phyloP scores from a whole-genome alignment of 2,113 vertebrate species.

The Rhegmatorhina hoffmannsi region DNA sequence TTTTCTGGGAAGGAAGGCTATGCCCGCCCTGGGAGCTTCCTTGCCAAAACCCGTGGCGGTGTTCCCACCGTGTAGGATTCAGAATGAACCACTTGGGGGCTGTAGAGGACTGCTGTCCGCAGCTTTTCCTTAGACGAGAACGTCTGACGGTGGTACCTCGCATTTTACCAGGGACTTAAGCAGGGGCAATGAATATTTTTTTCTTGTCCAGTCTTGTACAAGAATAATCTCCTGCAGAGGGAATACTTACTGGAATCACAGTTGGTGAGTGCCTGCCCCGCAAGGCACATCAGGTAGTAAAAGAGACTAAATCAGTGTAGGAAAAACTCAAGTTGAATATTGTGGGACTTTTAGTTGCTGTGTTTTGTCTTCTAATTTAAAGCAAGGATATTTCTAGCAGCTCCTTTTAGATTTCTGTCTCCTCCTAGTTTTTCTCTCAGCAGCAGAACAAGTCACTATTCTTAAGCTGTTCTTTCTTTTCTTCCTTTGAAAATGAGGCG shows the following conservation, averaged over 20 bases:
- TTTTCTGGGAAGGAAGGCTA: neutral
- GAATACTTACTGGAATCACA: neutral
- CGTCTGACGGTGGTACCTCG: fast-evolving
- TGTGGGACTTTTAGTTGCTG: neutral
- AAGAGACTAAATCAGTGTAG: neutral
- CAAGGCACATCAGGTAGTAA: neutral
- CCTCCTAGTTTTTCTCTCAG: neutral
- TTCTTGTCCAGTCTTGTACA: neutral
- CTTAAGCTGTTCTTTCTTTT: neutral
- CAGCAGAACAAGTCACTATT: neutral
- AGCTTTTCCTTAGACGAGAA: neutral
- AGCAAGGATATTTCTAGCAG: neutral
- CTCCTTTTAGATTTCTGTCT: neutral
- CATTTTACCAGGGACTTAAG: neutral
- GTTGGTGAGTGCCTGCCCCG: neutral
- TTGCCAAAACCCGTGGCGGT: neutral
- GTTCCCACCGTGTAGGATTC: neutral
- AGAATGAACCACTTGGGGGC: conserved; percentile 13
- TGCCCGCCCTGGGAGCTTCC: neutral
- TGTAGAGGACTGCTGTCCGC: neutral
- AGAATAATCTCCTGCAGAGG: neutral
- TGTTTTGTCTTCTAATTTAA: neutral
- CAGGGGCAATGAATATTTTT: neutral
- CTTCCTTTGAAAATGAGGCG: neutral
- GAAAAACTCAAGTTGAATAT: neutral